Evolutionary conservation across 1,140 invertebrate genomes (phyloP).

Genomic region (Cyclargus thomasi): DNA sequence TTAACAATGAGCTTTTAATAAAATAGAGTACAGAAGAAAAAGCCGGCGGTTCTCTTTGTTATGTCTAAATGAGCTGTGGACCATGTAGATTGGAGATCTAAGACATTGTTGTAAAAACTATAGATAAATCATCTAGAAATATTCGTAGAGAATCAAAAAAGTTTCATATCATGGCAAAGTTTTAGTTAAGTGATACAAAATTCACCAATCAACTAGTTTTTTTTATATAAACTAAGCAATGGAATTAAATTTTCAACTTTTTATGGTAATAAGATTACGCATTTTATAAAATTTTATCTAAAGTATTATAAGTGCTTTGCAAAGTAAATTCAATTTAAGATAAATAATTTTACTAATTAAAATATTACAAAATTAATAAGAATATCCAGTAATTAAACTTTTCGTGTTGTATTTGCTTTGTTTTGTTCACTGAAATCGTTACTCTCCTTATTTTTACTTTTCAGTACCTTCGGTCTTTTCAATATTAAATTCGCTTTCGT

Average conservation of each 20-base stretch:
- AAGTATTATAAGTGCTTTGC: neutral
- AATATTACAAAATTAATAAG: constrained; percentile 24
- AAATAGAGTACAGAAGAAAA: neutral
- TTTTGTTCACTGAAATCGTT: constrained; percentile 23
- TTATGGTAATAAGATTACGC: no score
- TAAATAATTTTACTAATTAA: constrained; percentile 40
- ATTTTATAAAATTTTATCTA: no score
- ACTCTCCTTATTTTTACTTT: constrained; percentile 34
- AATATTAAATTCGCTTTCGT: constrained; percentile 41
- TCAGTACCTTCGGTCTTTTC: constrained; percentile 34
- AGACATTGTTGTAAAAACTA: no score
- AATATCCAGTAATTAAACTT: neutral
- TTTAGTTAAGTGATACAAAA: no score
- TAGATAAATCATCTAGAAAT: no score
- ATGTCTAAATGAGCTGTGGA: neutral
- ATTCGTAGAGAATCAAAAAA: no score
- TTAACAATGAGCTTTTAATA: neutral
- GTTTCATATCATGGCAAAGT: no score
- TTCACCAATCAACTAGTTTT: no score
- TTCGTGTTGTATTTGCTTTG: constrained; percentile 21
- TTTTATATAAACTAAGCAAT: no score
- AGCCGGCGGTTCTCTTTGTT: neutral
- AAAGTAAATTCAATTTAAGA: constrained; percentile 21
- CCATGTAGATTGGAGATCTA: neutral
- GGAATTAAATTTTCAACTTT: no score